Conservation (phyloP, 2,113 vertebrate species). For the Thunnus thynnus region DNA sequence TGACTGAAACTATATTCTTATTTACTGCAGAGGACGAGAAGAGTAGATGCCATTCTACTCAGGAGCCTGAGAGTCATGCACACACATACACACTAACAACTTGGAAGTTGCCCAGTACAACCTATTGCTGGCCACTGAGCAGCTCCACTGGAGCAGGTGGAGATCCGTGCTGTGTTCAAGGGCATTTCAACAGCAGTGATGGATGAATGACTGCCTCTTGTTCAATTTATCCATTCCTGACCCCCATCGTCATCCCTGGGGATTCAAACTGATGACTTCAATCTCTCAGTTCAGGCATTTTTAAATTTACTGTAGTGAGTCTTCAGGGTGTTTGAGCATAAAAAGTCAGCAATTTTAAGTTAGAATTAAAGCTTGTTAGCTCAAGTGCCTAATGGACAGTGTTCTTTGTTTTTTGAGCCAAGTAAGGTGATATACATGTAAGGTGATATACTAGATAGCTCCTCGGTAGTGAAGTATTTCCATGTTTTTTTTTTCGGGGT, state of each 20-base stretch:
- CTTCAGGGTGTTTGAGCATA: not conserved
- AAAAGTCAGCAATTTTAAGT: not conserved
- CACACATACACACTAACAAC: not conserved
- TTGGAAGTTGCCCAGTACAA: slow-evolving; percentile 52
- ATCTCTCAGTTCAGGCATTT: slow-evolving; percentile 32
- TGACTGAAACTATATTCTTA: slow-evolving; percentile 13
- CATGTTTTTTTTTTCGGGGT: not conserved
- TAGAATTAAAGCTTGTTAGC: slow-evolving; percentile 20
- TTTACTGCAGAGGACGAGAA: slow-evolving; percentile 30
- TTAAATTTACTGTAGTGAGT: slow-evolving; percentile 18
- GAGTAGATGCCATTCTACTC: slow-evolving; percentile 23
- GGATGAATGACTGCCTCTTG: slow-evolving; percentile 51
- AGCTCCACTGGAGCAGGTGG: slow-evolving; percentile 68
- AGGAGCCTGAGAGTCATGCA: not conserved
- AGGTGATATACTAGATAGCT: not conserved
- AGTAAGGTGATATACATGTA: not conserved
- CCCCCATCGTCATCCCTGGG: slow-evolving; percentile 12
- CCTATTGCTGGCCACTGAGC: slow-evolving; percentile 58
- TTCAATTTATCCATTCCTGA: slow-evolving; percentile 60
- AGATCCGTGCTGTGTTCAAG: slow-evolving; percentile 66
- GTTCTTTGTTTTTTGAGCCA: not conserved
- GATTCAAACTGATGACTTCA: slow-evolving; percentile 53
- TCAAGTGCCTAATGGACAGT: not conserved
- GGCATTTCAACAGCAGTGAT: slow-evolving; percentile 64
- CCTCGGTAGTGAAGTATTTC: not conserved